Percentiles rank a stretch among this genome's conserved stretches.
Evolutionary conservation across 2,888 invertebrate species (phyloP).

Genomic region (Volucella bombylans): DNA sequence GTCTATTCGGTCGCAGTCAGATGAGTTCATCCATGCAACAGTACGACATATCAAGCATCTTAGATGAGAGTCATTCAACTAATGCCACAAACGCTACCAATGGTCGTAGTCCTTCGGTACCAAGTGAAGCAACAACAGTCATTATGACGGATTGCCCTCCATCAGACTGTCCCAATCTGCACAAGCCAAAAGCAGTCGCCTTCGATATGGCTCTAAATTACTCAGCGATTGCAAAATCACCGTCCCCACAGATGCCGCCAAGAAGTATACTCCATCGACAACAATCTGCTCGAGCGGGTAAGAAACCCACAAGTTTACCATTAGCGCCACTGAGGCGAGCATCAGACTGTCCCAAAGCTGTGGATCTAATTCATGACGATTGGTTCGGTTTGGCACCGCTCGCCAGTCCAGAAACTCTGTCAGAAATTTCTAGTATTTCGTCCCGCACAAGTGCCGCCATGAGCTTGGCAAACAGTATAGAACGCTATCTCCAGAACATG

Average conservation of each 20-base stretch:
- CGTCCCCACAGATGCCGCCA: slow-evolving; percentile 75
- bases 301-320: slow-evolving; percentile 78
- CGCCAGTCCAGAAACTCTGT: slow-evolving; percentile 91
- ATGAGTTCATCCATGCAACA: slow-evolving; percentile 81
- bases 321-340: slow-evolving; percentile 79
- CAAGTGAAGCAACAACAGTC: slow-evolving; percentile 80
- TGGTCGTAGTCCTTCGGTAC: slow-evolving; percentile 80
- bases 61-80: slow-evolving; percentile 80
- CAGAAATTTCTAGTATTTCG: slow-evolving; percentile 90
- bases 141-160: slow-evolving; percentile 75
- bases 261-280: slow-evolving; percentile 77
- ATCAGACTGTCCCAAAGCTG: slow-evolving; percentile 79
- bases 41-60: slow-evolving; percentile 82
- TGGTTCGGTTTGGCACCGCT: slow-evolving; percentile 89
- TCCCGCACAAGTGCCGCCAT: slow-evolving; percentile 86
- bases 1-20: slow-evolving; percentile 81
- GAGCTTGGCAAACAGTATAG: slow-evolving; percentile 81
- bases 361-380: slow-evolving; percentile 85
- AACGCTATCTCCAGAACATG: slow-evolving; percentile 80
- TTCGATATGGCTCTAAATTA: slow-evolving; percentile 79
- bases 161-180: slow-evolving; percentile 64
- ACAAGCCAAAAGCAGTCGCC: slow-evolving; percentile 79
- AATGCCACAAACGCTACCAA: slow-evolving; percentile 74
- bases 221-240: slow-evolving; percentile 62
- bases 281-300: slow-evolving; percentile 77